Base-by-base conservation (phyloP, 2,113 vertebrate genomes). In the Speoplatyrhinus poulsoni region DNA sequence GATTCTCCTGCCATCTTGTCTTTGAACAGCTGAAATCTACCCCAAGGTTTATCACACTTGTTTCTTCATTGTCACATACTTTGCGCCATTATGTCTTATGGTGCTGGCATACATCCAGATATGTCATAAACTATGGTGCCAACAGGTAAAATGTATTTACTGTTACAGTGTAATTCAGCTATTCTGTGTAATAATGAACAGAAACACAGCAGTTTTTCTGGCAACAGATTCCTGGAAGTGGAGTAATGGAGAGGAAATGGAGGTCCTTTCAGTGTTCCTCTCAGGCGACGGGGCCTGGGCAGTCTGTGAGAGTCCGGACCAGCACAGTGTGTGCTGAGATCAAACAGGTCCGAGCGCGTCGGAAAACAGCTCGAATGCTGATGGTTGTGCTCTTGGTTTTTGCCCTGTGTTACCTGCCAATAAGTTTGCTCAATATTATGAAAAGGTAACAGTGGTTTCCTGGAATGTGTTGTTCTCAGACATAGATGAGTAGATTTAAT, bases 341-440 rank as follows among this genome's bases (percentile, higher is more conserved):
- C 87, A 98, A 98, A 90, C 97, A 98, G 92, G 93, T 97, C 81
- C 91, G 88, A 73, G 93, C 95, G 11, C 85, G 97, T 60, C 91
- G 96, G 75, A 99, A 98, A 91, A 98, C 97, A 3, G 97, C 97
- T 6, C 93, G 95, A 36, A 98, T 99, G 97, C 88, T 99, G 66
- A 96, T 99, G 92, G 96, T 98, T 0, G 96, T 99, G 67, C 94
- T 99, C 46, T 84, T 97, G 84, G 94, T 98, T 73, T 99, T 99
- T 72, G 95, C 96, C 17, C 89, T 98, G 80, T 99, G 97, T 84
- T 99, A 99, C 89, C 91, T 99, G 56, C 97, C 97, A 52, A 96
- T 99, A 86, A 99, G 97, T 83, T 91, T 98, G 69, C 96, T 99
- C 82, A 99, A 99, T 77, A 88, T 99, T 75, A 91, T 99, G 86